Base-by-base conservation (phyloP, 1,140 invertebrate genomes). In the Hesperophylax magnus region DNA sequence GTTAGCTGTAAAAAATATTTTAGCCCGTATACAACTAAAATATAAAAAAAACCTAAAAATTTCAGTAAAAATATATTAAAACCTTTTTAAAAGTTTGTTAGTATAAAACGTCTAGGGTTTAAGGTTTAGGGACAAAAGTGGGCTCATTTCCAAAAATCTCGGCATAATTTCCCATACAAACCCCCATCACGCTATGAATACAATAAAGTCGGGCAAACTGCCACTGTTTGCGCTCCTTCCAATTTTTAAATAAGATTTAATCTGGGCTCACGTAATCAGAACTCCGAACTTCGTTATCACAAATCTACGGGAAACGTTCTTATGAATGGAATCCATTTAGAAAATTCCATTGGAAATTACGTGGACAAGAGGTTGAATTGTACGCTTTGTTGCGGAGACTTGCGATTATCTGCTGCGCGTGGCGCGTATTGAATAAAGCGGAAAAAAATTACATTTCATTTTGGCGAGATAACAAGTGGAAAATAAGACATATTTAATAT, bases 221-320 rank as follows among this genome's bases (percentile, higher is more conserved):
- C n/a, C 69, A 24, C 52, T 72, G 69, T 72, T 72, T 72, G 69
- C 39, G 39, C 69, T 20, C 39, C 53, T 53, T 71, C 34, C 47
- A 39, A 6, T 72, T 67, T 72, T 72, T 53, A 53, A 72, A 24
- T 54, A 72, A 72, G 72, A 81, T 81, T 77, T 81, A 77, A 81
- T 77, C 80, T 63, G n/a, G 53, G 31, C 67, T 34, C 63, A 77
- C 74, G 69, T 81, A 77, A 81, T 81, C 76, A 81, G 77, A 53
- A 39, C 34, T 39, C 20, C 63, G 31, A 69, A 81, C 56, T 81
- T 81, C 53, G 56, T 53, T 76, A 74, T 72, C 69, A 22, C 69
- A 72, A 72, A 72, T 72, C 69, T 53, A 18, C 47, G 15, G 65
- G 65, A 69, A 18, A 11, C 18, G 69, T 72, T 52, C 7, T 2